Base-by-base conservation (phyloP, 2,113 vertebrate genomes). In the Phocoena phocoena region DNA sequence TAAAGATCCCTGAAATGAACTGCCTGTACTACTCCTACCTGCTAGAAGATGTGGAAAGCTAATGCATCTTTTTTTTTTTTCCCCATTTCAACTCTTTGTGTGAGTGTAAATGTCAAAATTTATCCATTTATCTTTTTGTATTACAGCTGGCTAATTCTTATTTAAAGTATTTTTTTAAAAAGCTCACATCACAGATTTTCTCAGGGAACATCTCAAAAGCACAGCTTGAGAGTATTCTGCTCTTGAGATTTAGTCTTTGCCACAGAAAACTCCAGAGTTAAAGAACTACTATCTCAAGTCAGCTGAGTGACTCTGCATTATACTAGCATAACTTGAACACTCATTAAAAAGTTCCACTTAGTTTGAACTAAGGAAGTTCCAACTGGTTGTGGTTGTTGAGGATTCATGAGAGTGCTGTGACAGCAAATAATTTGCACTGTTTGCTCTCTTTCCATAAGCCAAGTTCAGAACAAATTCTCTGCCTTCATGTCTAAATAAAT, bases 401-500 rank as follows among this genome's bases (percentile, higher is more conserved):
- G 55, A 76, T 53, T 95, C 73, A 38, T 26, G 17, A 84, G 21
- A 96, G 33, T 93, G 31, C 26, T 83, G 21, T 80, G 33, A 89
- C 36, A 65, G 89, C 87, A 97, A 97, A 94, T 47, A 96, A 68
- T 87, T 12, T 73, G 21, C 28, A 95, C 47, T 80, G 67, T 86
- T 93, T 85, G 26, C 36, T 95, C 36, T 38, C 21, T 89, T 97
- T 80, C 53, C 41, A 91, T 77, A 21, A 95, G 50, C 18, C 88
- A 60, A 94, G 26, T 26, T 47, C 38, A 90, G 15, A 96, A 85
- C 26, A 0, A 38, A 82, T 85, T 60, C 67, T 6, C 81, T 92
- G 33, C 53, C 13, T 53, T 91, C 50, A 47, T 68, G 8, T 94
- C 73, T 88, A 85, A 95, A 82, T 77, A 90, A 95, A 90, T 68